A percentile compares a stretch with the other conserved stretches of the same genome.
Conservation (phyloP, 2,113 vertebrate species). For the Rattus rattus region DNA sequence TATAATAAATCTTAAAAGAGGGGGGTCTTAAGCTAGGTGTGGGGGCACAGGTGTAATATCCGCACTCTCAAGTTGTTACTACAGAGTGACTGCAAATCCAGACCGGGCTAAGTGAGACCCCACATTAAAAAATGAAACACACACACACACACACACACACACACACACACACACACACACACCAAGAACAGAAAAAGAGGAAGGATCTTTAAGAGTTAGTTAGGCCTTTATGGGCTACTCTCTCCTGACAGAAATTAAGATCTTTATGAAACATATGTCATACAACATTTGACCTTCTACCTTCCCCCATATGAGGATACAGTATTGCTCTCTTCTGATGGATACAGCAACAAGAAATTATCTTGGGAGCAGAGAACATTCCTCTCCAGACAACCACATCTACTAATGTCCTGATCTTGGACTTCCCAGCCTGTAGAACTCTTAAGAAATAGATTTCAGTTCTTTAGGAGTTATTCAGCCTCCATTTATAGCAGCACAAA, state of each 20-base stretch:
- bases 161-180: neutral
- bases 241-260: neutral
- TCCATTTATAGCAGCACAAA: neutral
- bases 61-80: neutral
- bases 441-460: neutral
- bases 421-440: neutral
- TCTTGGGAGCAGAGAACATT: neutral
- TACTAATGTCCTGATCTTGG: neutral
- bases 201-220: neutral
- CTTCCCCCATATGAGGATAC: neutral
- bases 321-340: neutral
- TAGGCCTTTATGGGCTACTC: neutral
- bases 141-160: too few species aligned
- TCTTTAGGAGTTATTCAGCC: neutral
- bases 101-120: neutral
- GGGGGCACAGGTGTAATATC: too few species aligned
- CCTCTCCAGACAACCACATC: neutral
- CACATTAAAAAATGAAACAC: neutral
- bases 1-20: neutral
- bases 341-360: neutral
- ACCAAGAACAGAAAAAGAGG: neutral
- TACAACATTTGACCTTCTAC: neutral
- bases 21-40: neutral
- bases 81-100: neutral
- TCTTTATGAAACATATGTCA: neutral